Conservation (phyloP, 64 coral and sea anemone genomes). For the Montipora efflorescens region DNA sequence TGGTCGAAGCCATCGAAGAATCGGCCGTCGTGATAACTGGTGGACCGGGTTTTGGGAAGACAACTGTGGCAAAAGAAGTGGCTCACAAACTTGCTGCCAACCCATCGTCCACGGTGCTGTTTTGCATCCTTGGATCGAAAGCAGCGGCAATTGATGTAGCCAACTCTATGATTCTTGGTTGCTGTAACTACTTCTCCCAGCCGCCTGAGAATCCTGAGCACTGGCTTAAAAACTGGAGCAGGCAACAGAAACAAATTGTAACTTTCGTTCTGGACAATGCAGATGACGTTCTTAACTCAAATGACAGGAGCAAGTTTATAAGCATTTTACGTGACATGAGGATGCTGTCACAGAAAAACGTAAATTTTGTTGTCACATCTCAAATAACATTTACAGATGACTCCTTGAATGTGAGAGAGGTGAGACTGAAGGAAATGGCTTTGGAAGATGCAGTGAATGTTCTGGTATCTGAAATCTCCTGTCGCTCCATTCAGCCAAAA, state of each 20-base stretch:
- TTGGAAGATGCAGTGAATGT: background rate
- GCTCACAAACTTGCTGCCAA: background rate
- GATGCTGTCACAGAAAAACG: background rate
- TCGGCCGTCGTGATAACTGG: slow-evolving; percentile 50
- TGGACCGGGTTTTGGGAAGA: slow-evolving; percentile 63
- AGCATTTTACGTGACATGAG: slow-evolving; percentile 58
- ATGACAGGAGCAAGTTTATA: background rate
- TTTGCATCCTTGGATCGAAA: slow-evolving; percentile 16
- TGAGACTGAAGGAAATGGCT: background rate
- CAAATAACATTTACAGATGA: slow-evolving; percentile 16
- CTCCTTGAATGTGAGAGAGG: background rate
- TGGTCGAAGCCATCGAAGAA: background rate
- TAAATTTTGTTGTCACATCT: slow-evolving; percentile 55
- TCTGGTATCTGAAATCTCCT: background rate
- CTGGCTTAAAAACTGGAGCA: slow-evolving; percentile 57
- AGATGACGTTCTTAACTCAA: slow-evolving; percentile 37
- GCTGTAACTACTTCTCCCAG: background rate
- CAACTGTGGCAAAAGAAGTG: slow-evolving; percentile 51
- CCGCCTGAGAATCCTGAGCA: background rate
- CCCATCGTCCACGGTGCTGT: background rate
- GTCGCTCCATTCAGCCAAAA: background rate
- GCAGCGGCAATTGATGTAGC: slow-evolving; percentile 21
- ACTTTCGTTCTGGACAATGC: slow-evolving; percentile 54
- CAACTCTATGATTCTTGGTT: slow-evolving; percentile 25
- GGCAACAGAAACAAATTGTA: background rate